Base-by-base conservation (phyloP, 2,113 vertebrate species). In the Empidonax alnorum region DNA sequence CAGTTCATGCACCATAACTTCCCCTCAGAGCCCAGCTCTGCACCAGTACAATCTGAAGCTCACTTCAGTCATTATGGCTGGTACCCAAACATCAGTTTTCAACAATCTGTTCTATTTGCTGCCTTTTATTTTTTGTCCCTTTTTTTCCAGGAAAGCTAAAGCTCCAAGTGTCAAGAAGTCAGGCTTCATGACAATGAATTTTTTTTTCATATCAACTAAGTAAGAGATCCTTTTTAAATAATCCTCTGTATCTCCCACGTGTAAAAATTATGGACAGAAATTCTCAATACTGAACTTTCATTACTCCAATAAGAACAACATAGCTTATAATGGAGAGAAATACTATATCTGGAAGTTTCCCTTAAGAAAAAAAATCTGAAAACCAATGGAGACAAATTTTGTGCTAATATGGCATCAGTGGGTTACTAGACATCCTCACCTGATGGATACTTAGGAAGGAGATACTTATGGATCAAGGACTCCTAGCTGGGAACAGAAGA, bases 141-240 rank as follows among this genome's bases (percentile, higher is more conserved):
- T 58, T 25, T 33, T 33, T 15, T 2, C 17, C 8, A 53, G 11
- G 8, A 46, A 2, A 72, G 0, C 2, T 78, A 3, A 30, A 72
- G 1, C 4, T 93, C 16, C 16, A n/a, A 50, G 3, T 27, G 33
- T 28, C 23, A 65, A n/a, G 3, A 37, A 75, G 47, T 53, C 39
- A 62, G 63, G 55, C 9, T 28, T 56, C 14, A 35, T 27, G 23
- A 1, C 20, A 92, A 33, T 4, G 2, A 68, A 68, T 3, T 56
- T 63, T 2, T 15, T 63, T 68, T 79, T 83, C 27, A 83, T 46
- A 14, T 9, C 9, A 59, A 3, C 4, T 3, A 4, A 14, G 0
- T 20, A 52, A 67, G 3, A 2, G 4, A 55, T 5, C 1, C 1
- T 42, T 82, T 73, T 24, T 75, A 3, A 82, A 79, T 23, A 63